A percentile compares a stretch with the other conserved stretches of the same genome.
These are phyloP conservation scores for Enoplosus armatus DNA, from an alignment of 2,797 vertebrate genomes.

Conservation along the genomic window DNA sequence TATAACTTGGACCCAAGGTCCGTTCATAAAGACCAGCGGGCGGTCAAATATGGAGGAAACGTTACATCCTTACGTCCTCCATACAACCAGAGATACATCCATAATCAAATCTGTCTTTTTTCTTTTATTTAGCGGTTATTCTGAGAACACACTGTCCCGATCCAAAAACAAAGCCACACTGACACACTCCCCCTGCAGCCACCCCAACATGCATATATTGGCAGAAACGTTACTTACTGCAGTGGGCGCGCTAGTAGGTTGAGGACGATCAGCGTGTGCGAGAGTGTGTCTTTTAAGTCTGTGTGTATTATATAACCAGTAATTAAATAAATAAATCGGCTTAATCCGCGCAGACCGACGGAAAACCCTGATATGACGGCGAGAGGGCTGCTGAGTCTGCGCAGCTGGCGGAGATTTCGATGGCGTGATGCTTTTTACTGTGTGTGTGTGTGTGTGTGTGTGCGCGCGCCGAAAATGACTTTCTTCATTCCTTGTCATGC, in stretches of 20 bases:
- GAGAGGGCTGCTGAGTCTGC: constrained; percentile 66
- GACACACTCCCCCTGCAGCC: constrained; percentile 21
- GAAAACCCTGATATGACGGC: constrained; percentile 76
- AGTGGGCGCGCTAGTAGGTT: constrained; percentile 13
- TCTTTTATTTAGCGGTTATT: neutral
- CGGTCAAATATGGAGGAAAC: neutral
- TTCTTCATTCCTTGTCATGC: constrained; percentile 34
- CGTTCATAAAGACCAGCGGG: neutral
- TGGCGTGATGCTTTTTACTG: constrained; percentile 73
- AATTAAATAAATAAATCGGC: constrained; percentile 78
- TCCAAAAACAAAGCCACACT: constrained; percentile 59
- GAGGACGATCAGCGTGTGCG: constrained; percentile 39
- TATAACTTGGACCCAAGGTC: constrained; percentile 38
- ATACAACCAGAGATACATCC: neutral
- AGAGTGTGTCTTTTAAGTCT: constrained; percentile 26
- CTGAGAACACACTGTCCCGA: constrained; percentile 11
- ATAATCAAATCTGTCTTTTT: neutral
- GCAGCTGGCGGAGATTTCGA: constrained; percentile 81
- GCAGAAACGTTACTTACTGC: constrained; percentile 72
- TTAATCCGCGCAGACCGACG: constrained; percentile 69
- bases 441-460: constrained; percentile 17
- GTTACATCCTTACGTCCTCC: neutral
- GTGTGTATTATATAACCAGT: constrained; percentile 71
- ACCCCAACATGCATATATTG: constrained; percentile 9
- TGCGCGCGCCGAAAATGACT: constrained; percentile 28